These are phyloP conservation scores for Drosophila barbarae DNA, from an alignment of 2,888 invertebrate species.

Conservation along the genomic window DNA sequence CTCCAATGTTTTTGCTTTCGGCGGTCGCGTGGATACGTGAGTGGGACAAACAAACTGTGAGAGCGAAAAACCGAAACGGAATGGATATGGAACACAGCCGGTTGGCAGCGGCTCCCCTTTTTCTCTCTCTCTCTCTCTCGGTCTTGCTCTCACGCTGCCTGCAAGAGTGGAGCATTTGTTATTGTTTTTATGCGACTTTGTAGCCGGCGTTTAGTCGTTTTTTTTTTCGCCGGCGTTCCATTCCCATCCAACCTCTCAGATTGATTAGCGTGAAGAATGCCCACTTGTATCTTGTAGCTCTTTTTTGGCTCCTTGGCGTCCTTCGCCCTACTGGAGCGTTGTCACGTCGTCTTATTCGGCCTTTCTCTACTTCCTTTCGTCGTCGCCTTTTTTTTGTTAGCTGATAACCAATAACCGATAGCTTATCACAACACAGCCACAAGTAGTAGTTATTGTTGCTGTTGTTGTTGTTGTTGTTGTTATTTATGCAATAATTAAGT, in stretches of 20 bases:
- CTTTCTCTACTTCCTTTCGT: conserved; percentile 41
- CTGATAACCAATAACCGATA: conserved; percentile 36
- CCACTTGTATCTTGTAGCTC: not conserved
- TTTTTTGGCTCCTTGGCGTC: not conserved
- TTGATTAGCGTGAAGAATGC: conserved; percentile 1
- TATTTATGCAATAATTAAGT: conserved; percentile 53
- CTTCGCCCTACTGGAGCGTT: conserved; percentile 22
- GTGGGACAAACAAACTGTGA: conserved; percentile 61
- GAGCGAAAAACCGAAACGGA: conserved; percentile 23
- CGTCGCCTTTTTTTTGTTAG: conserved; percentile 6
- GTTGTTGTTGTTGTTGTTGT: not conserved
- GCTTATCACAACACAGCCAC: conserved; percentile 19
- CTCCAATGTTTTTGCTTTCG: conserved; percentile 3
- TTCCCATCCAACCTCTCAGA: not conserved
- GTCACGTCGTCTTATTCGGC: conserved; percentile 44
- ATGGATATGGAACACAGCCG: conserved; percentile 44
- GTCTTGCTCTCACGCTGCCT: conserved; percentile 2
- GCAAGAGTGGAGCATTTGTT: conserved; percentile 33
- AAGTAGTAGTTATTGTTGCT: not conserved
- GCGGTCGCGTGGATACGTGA: conserved; percentile 53
- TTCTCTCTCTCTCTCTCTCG: not conserved
- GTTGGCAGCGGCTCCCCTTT: conserved; percentile 29
- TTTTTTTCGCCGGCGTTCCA: conserved; percentile 43
- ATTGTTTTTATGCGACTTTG: conserved; percentile 44
- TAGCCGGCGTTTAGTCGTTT: conserved; percentile 50